Evolutionary conservation across 1,140 invertebrate genomes (phyloP).

Genomic region (Drosophila littoralis): DNA sequence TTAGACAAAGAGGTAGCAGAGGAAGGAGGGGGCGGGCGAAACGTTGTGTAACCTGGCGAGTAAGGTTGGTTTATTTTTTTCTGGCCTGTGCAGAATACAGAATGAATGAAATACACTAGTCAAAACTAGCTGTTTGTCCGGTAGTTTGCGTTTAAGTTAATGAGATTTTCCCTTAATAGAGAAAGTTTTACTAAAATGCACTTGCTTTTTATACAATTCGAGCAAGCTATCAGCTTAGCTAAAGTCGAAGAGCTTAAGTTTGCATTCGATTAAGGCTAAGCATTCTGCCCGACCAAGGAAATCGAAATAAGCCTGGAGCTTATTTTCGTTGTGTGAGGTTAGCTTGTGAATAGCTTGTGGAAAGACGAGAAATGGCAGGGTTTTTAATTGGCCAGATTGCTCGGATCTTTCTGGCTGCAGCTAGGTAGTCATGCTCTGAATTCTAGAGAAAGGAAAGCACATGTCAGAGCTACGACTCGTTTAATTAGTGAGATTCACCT

Average conservation of each 20-base stretch:
- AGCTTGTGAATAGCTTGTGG: too few relatives aligned
- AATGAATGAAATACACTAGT: neutral
- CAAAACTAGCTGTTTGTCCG: neutral
- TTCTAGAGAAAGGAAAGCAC: too few relatives aligned
- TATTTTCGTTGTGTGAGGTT: neutral
- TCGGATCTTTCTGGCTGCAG: too few relatives aligned
- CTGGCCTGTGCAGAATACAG: neutral
- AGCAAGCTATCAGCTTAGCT: neutral
- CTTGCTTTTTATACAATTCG: neutral
- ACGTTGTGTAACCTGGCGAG: neutral
- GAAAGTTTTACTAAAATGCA: neutral
- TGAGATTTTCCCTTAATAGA: constrained; percentile 9
- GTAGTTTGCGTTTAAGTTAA: constrained; percentile 4
- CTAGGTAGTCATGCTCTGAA: neutral
- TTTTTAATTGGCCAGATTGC: neutral
- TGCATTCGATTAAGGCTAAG: neutral
- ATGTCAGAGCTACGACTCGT: too few relatives aligned
- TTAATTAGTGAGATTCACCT: too few relatives aligned
- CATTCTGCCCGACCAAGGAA: neutral
- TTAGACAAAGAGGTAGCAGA: neutral
- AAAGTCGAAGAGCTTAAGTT: neutral
- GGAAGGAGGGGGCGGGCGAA: neutral
- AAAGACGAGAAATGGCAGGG: neutral
- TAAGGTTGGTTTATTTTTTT: neutral
- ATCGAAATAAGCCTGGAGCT: neutral